These are phyloP conservation scores for Elachura formosa DNA, from an alignment of 2,113 vertebrate species.

Conservation along the genomic window DNA sequence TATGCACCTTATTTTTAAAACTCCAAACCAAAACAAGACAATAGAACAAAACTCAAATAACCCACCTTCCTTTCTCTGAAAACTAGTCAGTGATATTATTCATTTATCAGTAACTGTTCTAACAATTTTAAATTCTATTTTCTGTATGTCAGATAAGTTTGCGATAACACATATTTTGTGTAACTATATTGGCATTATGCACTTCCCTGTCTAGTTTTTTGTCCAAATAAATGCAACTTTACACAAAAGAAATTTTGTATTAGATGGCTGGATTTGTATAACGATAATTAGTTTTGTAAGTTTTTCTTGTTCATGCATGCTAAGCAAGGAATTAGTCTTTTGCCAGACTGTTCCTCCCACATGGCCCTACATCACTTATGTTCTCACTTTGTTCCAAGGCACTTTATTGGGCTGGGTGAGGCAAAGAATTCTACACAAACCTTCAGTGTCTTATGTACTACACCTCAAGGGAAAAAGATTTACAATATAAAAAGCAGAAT, in stretches of 20 bases:
- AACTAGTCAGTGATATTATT: not conserved
- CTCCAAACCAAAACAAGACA: rapidly evolving
- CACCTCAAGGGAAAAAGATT: not conserved
- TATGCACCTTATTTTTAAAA: not conserved
- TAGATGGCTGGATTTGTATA: not conserved
- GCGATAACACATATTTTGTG: not conserved
- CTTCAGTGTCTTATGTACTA: not conserved
- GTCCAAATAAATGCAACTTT: not conserved
- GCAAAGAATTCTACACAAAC: not conserved
- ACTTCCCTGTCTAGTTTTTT: not conserved
- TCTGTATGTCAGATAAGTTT: not conserved
- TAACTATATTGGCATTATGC: not conserved
- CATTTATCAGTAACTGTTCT: not conserved
- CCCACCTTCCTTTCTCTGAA: rapidly evolving
- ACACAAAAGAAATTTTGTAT: not conserved
- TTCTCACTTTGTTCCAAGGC: not conserved
- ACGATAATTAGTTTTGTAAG: not conserved
- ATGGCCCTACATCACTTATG: rapidly evolving
- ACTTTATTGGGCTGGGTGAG: not conserved
- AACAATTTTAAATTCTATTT: not conserved
- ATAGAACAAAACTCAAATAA: not conserved
- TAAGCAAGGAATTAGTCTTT: not conserved
- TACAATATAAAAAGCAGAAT: not conserved
- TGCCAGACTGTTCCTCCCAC: not conserved
- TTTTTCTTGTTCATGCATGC: not conserved